Base-by-base conservation (phyloP, 2,888 invertebrate species). In the Pomacea canaliculata region DNA sequence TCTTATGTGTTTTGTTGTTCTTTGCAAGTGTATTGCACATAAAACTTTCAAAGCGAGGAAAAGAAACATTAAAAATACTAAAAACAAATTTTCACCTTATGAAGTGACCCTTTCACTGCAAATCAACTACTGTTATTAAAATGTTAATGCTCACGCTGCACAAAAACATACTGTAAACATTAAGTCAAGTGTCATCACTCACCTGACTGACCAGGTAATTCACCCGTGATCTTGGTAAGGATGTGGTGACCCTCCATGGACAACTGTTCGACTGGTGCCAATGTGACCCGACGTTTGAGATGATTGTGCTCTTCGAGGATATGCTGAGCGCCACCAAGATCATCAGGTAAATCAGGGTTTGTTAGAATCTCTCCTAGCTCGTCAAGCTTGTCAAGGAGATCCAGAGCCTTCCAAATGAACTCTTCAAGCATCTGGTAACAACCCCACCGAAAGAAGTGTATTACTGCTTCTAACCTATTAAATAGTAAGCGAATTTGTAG, bases 371-470 rank as follows among this genome's bases (percentile, higher is more conserved):
- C 97, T 89, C 97, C 96, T 81, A 98, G 93, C 89, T 97, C 96
- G 88, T 98, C 98, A 79, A 98, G 93, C 81, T 97, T 94, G 90
- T 97, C 97, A 80, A 98, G 93, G 81, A 98, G 93, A 91, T 99
- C 98, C 71, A 96, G 95, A 2, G 97, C 96, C 92, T 97, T 97
- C 97, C 97, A 98, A 86, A 96, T 95, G 91, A 98, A 96, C 89
- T 97, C 97, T 92, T 99, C 98, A 86, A 98, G 94, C 77, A 97
- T 96, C 93, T 93, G 85, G 13, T 88, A 85, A 63, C 71, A 27
- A 19, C 8, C 49, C n/a, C 19, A 70, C 10, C 8, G 19, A 18
- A 65, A 48, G 12, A 72, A 62, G n/a, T 46, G 63, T 10, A 48
- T 62, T 62, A 19, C n/a, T 19, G 16, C 49, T n/a, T 49, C 46